Conservation (phyloP, 2,888 invertebrate species). For the Galerucella pusilla region DNA sequence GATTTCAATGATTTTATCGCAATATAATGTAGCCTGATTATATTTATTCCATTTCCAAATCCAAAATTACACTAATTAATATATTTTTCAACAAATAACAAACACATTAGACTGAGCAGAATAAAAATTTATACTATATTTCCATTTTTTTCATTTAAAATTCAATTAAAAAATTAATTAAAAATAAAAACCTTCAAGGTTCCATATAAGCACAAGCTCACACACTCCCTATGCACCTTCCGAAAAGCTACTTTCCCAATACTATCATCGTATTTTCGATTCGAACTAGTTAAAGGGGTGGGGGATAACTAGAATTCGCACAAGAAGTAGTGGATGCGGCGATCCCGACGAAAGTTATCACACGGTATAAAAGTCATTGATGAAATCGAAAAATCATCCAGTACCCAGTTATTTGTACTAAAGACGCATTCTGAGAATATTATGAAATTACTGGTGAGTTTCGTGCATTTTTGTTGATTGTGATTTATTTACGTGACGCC, state of each 20-base stretch:
- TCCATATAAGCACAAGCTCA: slow-evolving; percentile 9
- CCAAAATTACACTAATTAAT: too few relatives aligned
- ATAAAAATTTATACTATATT: neutral
- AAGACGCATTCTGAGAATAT: slow-evolving; percentile 49
- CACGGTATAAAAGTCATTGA: slow-evolving; percentile 70
- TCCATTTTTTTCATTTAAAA: too few relatives aligned
- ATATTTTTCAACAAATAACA: too few relatives aligned
- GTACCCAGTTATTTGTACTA: slow-evolving; percentile 64
- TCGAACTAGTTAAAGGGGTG: slow-evolving; percentile 53
- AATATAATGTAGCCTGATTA: too few relatives aligned
- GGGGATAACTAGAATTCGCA: slow-evolving; percentile 59
- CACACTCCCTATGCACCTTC: slow-evolving; percentile 36
- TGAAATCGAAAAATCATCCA: slow-evolving; percentile 68
- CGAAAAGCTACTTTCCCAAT: slow-evolving; percentile 61
- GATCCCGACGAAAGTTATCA: slow-evolving; percentile 68
- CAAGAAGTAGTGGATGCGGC: slow-evolving; percentile 57
- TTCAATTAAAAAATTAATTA: neutral
- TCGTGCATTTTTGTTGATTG: slow-evolving; percentile 26
- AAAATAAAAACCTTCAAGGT: slow-evolving; percentile 2
- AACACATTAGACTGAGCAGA: neutral
- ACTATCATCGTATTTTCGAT: slow-evolving; percentile 43
- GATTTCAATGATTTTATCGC: too few relatives aligned
- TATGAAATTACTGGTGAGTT: slow-evolving; percentile 71
- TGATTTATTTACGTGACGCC: slow-evolving; percentile 7
- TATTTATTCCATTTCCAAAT: too few relatives aligned